Evolutionary conservation across 2,797 vertebrate genomes (phyloP).

Genomic region (Catostomus latipinnis): DNA sequence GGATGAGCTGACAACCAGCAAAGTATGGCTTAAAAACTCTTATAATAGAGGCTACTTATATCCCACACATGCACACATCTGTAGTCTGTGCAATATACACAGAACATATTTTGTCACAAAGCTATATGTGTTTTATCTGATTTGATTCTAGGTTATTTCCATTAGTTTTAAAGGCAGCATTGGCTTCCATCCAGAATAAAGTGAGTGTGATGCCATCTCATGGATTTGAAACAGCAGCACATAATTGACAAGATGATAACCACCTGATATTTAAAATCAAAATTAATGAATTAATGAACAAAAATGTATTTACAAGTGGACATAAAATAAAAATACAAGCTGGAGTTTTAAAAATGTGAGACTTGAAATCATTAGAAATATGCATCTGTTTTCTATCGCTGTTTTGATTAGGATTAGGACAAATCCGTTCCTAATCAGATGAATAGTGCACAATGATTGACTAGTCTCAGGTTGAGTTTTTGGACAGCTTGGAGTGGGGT

Average conservation of each 20-base stretch:
- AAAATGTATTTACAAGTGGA: neutral
- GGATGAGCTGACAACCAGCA: too few species aligned
- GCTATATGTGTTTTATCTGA: too few species aligned
- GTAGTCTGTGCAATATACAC: too few species aligned
- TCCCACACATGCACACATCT: too few species aligned
- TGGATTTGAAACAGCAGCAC: neutral
- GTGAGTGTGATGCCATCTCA: too few species aligned
- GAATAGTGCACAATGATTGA: conserved; percentile 47
- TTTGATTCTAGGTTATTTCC: too few species aligned
- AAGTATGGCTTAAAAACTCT: too few species aligned
- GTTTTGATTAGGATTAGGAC: conserved; percentile 23
- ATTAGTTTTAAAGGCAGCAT: neutral
- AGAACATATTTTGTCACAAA: too few species aligned
- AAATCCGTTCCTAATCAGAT: conserved; percentile 18
- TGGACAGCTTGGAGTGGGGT: conserved; percentile 45
- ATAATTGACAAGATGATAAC: neutral
- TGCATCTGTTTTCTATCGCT: neutral
- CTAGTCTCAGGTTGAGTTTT: conserved; percentile 40
- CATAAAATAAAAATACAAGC: neutral
- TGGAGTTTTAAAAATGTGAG: neutral
- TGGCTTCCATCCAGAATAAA: neutral
- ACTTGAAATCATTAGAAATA: neutral
- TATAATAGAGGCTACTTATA: too few species aligned
- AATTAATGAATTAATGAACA: neutral
- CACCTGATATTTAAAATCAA: neutral